A percentile compares a stretch with the other conserved stretches of the same genome.
phyloP scores from a whole-genome alignment of 2,888 invertebrate species.

The Synanthedon andrenaeformis region DNA sequence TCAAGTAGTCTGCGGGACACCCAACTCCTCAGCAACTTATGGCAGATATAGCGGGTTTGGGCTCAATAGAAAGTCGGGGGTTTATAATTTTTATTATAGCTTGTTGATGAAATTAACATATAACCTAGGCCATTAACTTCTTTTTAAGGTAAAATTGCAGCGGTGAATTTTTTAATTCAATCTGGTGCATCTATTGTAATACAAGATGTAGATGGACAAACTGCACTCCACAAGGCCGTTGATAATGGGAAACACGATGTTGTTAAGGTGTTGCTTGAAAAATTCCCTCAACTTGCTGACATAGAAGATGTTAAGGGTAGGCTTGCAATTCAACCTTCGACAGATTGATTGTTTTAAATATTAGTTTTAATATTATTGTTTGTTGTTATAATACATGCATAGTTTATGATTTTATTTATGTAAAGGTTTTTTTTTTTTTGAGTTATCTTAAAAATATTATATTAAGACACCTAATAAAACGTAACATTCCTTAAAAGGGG shows the following conservation, averaged over 20 bases:
- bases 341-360: background rate
- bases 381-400: constrained; percentile 1
- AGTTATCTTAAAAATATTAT: too few species aligned
- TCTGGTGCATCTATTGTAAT: constrained; percentile 73
- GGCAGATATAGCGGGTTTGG: too few species aligned
- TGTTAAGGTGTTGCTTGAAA: constrained; percentile 42
- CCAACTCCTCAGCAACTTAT: too few species aligned
- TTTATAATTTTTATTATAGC: too few species aligned
- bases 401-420: background rate
- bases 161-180: constrained; percentile 75
- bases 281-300: constrained; percentile 34
- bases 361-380: background rate
- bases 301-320: constrained; percentile 53
- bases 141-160: constrained; percentile 70
- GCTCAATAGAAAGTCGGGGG: too few species aligned
- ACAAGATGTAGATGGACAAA: constrained; percentile 84
- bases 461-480: too few species aligned
- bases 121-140: background rate
- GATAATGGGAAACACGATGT: constrained; percentile 64
- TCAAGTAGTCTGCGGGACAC: too few species aligned
- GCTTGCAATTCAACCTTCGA: constrained; percentile 37
- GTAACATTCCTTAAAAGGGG: too few species aligned
- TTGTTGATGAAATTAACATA: too few species aligned
- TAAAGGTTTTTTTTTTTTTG: background rate
- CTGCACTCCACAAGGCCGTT: constrained; percentile 81